These are phyloP conservation scores for Capreolus pygargus DNA, from an alignment of 2,113 vertebrate species.

Conservation along the genomic window DNA sequence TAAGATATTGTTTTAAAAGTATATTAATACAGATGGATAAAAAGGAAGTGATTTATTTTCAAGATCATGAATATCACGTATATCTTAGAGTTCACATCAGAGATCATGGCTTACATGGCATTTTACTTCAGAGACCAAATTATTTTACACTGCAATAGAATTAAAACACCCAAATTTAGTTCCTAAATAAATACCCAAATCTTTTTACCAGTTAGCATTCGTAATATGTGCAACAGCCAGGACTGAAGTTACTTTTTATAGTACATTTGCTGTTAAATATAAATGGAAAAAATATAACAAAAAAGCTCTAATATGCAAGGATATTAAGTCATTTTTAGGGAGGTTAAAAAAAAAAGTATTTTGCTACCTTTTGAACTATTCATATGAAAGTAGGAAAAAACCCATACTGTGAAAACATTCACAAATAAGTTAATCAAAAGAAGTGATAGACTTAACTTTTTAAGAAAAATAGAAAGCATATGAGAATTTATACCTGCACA, in stretches of 20 bases:
- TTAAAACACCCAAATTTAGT: neutral
- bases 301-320: neutral
- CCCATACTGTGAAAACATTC: neutral
- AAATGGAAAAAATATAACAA: neutral
- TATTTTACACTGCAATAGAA: neutral
- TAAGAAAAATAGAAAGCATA: neutral
- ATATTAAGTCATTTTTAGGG: neutral
- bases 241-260: neutral
- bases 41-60: neutral
- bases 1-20: neutral
- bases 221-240: neutral
- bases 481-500: neutral
- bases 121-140: neutral
- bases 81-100: neutral
- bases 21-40: neutral
- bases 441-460: neutral
- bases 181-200: neutral
- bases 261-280: neutral
- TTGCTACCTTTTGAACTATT: neutral
- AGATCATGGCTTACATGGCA: neutral
- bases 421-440: neutral
- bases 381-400: neutral
- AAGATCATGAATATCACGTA: neutral
- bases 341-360: neutral
- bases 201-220: neutral